Conservation (phyloP, 2,113 vertebrate genomes). For the Nycticebus coucang region DNA sequence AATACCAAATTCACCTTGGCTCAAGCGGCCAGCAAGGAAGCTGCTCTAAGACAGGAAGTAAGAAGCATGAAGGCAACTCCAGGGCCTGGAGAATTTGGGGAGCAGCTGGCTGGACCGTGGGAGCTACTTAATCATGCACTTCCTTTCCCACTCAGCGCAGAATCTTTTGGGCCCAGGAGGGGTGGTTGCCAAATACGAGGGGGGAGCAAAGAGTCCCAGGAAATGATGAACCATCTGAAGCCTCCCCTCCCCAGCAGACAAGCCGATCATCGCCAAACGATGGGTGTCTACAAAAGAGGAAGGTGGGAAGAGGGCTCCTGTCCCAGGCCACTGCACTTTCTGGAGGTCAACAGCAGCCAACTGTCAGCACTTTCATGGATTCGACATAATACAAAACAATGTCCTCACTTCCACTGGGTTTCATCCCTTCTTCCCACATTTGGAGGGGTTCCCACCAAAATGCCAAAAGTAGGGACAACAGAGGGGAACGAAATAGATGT, state of each 20-base stretch:
- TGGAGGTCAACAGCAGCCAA: rapidly evolving
- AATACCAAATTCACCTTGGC: too few species aligned
- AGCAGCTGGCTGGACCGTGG: not conserved
- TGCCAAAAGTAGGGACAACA: not conserved
- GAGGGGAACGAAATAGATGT: not conserved
- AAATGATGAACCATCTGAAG: not conserved
- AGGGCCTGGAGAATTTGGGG: not conserved
- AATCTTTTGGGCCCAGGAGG: not conserved
- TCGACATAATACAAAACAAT: not conserved
- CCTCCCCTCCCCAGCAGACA: not conserved
- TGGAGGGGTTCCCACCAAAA: not conserved
- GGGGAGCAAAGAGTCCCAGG: not conserved
- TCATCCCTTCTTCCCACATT: not conserved
- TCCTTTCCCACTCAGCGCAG: rapidly evolving
- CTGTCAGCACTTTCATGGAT: not conserved
- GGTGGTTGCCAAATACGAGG: rapidly evolving
- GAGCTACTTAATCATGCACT: not conserved
- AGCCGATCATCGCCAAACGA: rapidly evolving
- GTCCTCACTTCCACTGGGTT: not conserved
- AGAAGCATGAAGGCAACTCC: not conserved
- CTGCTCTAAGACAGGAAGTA: not conserved
- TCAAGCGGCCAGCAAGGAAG: not conserved
- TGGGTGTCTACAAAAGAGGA: not conserved
- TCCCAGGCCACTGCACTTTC: rapidly evolving
- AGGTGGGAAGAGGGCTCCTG: not conserved